These are phyloP conservation scores for Ditylenchus weischeri DNA, from an alignment of 2,888 invertebrate species.

Conservation along the genomic window DNA sequence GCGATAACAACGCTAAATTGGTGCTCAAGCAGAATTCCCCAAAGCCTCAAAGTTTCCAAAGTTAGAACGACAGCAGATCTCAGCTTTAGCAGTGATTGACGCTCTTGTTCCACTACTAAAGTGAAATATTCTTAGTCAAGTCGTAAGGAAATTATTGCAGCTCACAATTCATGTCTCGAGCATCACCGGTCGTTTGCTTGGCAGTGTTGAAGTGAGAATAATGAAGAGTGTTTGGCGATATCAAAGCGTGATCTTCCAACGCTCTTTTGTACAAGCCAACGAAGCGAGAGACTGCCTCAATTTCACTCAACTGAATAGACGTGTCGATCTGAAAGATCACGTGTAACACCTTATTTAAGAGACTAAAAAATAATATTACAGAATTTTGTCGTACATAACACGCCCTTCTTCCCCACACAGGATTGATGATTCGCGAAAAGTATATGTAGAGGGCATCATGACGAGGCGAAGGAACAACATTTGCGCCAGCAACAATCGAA, in stretches of 20 bases:
- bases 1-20: conserved; percentile 75
- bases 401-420: conserved; percentile 73
- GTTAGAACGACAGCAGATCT: conserved; percentile 67
- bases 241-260: conserved; percentile 43
- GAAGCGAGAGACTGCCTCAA: conserved; percentile 24
- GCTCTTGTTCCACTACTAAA: conserved; percentile 38
- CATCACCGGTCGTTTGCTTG: not conserved
- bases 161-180: conserved; percentile 8
- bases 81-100: conserved; percentile 59
- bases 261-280: conserved; percentile 26
- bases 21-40: conserved; percentile 88
- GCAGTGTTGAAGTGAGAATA: conserved; percentile 2
- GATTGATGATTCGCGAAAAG: conserved; percentile 77
- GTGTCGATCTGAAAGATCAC: conserved; percentile 14
- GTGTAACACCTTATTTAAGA: not conserved
- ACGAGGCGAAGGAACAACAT: conserved; percentile 70
- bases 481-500: conserved; percentile 22
- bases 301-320: conserved; percentile 17
- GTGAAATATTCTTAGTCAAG: not conserved
- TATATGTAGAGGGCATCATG: conserved; percentile 91
- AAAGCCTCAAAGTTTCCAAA: conserved; percentile 84
- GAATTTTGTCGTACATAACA: conserved; percentile 37
- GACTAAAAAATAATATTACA: not conserved
- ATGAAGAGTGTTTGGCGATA: conserved; percentile 12
- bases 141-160: not conserved